Conservation (phyloP, 1,140 invertebrate species). For the Capitella teleta region DNA sequence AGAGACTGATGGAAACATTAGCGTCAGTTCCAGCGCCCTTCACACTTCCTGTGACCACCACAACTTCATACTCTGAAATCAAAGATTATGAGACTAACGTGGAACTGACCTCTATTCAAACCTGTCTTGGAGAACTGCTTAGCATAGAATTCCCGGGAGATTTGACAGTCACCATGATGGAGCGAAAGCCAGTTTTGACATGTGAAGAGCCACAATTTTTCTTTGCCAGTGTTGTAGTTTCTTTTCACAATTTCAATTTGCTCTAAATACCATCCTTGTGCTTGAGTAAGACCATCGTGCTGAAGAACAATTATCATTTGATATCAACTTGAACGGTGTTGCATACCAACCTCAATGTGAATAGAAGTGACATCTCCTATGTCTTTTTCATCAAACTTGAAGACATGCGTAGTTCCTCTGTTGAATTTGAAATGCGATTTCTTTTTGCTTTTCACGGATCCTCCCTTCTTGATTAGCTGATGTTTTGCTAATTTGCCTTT, state of each 20-base stretch:
- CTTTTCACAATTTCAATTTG: constrained; percentile 33
- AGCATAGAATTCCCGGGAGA: constrained; percentile 29
- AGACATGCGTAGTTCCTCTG: constrained; percentile 35
- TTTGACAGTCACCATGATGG: constrained; percentile 32
- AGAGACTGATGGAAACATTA: constrained; percentile 36
- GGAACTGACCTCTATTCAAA: constrained; percentile 4
- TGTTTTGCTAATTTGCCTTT: constrained; percentile 33
- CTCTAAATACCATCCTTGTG: constrained; percentile 40
- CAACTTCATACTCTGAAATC: constrained; percentile 28
- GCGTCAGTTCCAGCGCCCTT: constrained; percentile 39
- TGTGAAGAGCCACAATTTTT: constrained; percentile 36
- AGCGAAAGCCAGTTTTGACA: constrained; percentile 41
- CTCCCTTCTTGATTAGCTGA: constrained; percentile 34
- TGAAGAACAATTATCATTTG: constrained; percentile 20
- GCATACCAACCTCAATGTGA: constrained; percentile 26
- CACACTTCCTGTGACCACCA: constrained; percentile 37
- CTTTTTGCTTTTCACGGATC: constrained; percentile 23
- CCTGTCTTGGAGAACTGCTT: constrained; percentile 31
- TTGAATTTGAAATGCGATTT: constrained; percentile 24
- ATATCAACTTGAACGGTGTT: no score
- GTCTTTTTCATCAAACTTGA: constrained; percentile 34
- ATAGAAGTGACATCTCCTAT: constrained; percentile 35
- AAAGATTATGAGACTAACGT: background rate
- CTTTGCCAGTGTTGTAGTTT: constrained; percentile 19
- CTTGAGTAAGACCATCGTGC: constrained; percentile 34